Evolutionary conservation across 2,113 vertebrate genomes (phyloP).

Genomic region (Apaloderma vittatum): DNA sequence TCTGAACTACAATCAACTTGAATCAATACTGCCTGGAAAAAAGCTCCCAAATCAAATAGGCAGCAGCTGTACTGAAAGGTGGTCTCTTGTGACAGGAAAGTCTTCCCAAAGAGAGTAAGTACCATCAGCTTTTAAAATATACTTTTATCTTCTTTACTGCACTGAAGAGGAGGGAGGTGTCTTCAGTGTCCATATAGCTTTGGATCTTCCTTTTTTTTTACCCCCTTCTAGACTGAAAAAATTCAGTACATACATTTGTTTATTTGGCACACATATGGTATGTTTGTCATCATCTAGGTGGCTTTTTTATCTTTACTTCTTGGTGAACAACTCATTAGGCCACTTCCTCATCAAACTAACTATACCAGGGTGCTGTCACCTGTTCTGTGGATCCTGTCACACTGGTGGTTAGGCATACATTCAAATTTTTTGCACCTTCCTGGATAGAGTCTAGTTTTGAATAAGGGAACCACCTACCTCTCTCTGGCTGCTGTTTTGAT

Average conservation of each 20-base stretch:
- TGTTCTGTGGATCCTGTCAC: not conserved
- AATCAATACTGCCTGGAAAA: constrained; percentile 85
- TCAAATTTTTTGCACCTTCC: not conserved
- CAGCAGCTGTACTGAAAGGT: constrained; percentile 88
- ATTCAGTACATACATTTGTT: not conserved
- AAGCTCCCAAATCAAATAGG: constrained; percentile 80
- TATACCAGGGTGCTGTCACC: not conserved
- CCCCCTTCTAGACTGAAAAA: not conserved
- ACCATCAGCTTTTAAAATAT: not conserved
- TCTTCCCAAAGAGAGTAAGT: constrained; percentile 79
- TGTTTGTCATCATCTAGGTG: not conserved
- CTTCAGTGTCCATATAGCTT: not conserved
- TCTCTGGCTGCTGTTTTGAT: not conserved
- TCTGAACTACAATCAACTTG: constrained; percentile 88
- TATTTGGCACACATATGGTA: not conserved
- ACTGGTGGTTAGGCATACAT: not conserved
- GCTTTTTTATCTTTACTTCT: not conserved
- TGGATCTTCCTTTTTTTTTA: not conserved
- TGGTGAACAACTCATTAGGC: not conserved
- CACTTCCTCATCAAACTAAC: not conserved
- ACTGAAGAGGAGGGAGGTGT: not conserved
- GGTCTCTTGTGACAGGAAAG: constrained; percentile 84
- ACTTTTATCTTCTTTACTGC: not conserved
- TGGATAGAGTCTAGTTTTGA: not conserved
- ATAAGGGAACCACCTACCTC: not conserved